phyloP scores from a whole-genome alignment of 1,140 invertebrate species.

The Phenacoccus solenopsis region DNA sequence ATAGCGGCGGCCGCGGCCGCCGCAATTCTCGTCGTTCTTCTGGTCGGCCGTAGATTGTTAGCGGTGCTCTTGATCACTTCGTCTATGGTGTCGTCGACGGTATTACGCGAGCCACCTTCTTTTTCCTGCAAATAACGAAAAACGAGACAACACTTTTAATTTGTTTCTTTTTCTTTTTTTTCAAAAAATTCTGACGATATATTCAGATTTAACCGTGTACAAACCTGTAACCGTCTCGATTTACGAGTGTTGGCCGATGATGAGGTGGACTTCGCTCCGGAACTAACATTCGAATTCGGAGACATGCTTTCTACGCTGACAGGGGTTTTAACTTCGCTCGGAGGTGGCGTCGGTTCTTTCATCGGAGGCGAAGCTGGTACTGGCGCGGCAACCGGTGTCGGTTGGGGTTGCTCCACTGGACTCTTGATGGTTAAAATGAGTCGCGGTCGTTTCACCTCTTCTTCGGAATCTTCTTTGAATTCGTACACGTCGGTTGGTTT shows the following conservation, averaged over 20 bases:
- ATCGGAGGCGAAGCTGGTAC: background rate
- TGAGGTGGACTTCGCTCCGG: background rate
- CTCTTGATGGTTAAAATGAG: slow-evolving; percentile 69
- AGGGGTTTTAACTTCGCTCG: background rate
- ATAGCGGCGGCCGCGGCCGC: background rate
- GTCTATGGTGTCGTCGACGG: slow-evolving; percentile 73
- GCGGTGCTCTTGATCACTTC: slow-evolving; percentile 41
- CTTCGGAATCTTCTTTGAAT: slow-evolving; percentile 68
- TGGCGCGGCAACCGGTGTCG: slow-evolving; percentile 33
- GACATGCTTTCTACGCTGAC: background rate
- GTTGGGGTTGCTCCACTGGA: slow-evolving; percentile 31
- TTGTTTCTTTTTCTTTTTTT: background rate
- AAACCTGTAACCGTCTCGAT: slow-evolving; percentile 50
- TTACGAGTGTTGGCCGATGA: slow-evolving; percentile 30
- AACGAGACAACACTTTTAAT: background rate
- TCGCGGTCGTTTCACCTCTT: slow-evolving; percentile 47
- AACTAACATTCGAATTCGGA: too few species aligned
- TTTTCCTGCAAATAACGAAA: slow-evolving; percentile 40
- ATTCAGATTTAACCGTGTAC: background rate
- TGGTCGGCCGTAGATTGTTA: slow-evolving; percentile 15
- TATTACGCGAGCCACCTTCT: slow-evolving; percentile 55
- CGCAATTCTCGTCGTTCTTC: slow-evolving; percentile 4
- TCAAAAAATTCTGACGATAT: background rate
- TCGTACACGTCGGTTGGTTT: slow-evolving; percentile 57
- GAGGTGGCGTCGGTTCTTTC: background rate